A percentile compares a stretch with the other conserved stretches of the same genome.
These are phyloP conservation scores for Stegodyphus dumicola DNA, from an alignment of 1,140 invertebrate species.

Conservation along the genomic window DNA sequence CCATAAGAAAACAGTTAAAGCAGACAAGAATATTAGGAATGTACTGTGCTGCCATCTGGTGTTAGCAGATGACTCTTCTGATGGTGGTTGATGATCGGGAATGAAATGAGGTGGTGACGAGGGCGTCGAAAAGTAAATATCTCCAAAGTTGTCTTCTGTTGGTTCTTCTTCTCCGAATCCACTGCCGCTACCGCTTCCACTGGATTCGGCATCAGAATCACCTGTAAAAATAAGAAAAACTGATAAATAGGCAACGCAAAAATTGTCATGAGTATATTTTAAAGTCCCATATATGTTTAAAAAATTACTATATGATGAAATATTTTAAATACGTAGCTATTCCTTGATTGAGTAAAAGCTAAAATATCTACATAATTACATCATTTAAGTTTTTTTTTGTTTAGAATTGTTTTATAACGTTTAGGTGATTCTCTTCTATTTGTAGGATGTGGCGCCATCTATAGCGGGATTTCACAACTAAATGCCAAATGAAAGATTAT, in stretches of 20 bases:
- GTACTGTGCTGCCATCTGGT: constrained; percentile 44
- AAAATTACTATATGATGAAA: neutral
- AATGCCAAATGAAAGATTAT: too few relatives aligned
- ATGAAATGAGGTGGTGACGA: constrained; percentile 11
- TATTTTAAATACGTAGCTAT: too few relatives aligned
- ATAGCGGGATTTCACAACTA: too few relatives aligned
- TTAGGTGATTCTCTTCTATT: too few relatives aligned
- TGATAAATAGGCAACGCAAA: too few relatives aligned
- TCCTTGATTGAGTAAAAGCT: too few relatives aligned
- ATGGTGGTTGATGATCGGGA: constrained; percentile 23
- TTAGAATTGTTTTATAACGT: too few relatives aligned
- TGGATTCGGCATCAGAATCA: constrained; percentile 39
- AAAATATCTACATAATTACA: too few relatives aligned
- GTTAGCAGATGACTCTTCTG: constrained; percentile 15
- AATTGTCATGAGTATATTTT: too few relatives aligned
- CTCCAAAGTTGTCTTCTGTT: constrained; percentile 28
- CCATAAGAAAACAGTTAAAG: neutral
- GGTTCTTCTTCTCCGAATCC: constrained; percentile 48
- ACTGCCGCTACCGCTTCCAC: constrained; percentile 54
- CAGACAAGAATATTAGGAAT: neutral
- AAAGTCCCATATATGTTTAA: too few relatives aligned
- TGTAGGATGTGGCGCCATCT: too few relatives aligned
- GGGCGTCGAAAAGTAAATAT: constrained; percentile 57
- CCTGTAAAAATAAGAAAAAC: constrained; percentile 17
- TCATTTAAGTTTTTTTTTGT: too few relatives aligned